These are phyloP conservation scores for Seriola aureovittata DNA, from an alignment of 2,113 vertebrate genomes.

Conservation along the genomic window DNA sequence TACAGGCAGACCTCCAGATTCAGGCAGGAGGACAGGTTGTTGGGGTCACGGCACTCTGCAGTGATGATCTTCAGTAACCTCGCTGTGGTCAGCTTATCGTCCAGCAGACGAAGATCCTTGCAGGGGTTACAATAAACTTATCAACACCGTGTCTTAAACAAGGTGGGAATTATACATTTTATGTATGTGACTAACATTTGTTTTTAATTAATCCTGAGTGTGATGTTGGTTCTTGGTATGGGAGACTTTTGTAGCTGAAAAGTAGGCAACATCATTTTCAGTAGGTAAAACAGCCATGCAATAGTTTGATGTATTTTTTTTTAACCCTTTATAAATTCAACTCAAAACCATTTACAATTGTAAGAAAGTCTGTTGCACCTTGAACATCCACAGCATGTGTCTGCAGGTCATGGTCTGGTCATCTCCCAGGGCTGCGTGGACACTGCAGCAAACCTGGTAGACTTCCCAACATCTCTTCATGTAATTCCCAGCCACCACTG, in stretches of 20 bases:
- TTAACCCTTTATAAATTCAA: no score
- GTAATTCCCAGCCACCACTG: conserved; percentile 76
- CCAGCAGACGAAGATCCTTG: conserved; percentile 89
- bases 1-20: conserved; percentile 85
- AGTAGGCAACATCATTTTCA: no score
- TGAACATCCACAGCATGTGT: conserved; percentile 91
- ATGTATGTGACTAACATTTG: background rate
- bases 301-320: background rate
- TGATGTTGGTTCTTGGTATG: background rate
- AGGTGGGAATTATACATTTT: background rate
- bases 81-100: conserved; percentile 82
- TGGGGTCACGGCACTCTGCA: conserved; percentile 78
- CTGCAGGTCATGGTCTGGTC: conserved; percentile 86
- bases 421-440: background rate
- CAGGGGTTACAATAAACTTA: background rate
- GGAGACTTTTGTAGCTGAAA: background rate
- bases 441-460: conserved; percentile 77
- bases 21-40: conserved; percentile 68
- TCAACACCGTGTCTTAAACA: background rate
- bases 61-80: conserved; percentile 85
- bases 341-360: no score
- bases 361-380: conserved; percentile 74
- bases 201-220: background rate
- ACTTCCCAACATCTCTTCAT: conserved; percentile 87
- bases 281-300: background rate